Conservation (phyloP, 37 sponge, comb jelly and placozoan species). For the Crambe crambe region DNA sequence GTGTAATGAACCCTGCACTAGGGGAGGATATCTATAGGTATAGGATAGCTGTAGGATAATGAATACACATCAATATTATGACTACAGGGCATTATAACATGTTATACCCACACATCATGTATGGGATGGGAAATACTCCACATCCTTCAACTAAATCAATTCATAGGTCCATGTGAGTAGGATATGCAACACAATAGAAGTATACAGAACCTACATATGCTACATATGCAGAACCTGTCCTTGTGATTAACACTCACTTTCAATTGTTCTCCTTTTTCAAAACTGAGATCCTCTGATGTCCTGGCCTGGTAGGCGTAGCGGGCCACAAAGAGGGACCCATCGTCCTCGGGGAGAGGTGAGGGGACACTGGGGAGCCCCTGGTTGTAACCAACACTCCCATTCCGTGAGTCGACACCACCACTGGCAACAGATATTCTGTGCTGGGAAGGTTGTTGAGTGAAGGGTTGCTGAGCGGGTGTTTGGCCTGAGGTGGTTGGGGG, state of each 20-base stretch:
- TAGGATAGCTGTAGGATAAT: no score
- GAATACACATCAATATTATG: no score
- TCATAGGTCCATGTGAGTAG: no score
- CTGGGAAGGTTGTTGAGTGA: background rate
- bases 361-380: background rate
- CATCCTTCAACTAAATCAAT: no score
- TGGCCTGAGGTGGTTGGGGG: background rate
- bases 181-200: no score
- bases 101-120: no score
- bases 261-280: constrained; percentile 87
- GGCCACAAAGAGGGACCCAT: constrained; percentile 33
- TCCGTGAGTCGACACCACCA: background rate
- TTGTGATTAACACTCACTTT: constrained; percentile 33
- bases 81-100: no score
- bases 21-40: no score
- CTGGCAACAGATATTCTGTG: constrained; percentile 3
- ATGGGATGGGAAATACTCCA: no score
- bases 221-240: no score
- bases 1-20: no score
- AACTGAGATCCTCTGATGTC: constrained; percentile 84
- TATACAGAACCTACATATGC: no score
- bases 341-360: background rate
- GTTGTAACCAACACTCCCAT: constrained; percentile 2
- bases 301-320: constrained; percentile 80
- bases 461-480: background rate